Percentiles rank a stretch among this genome's conserved stretches.
Evolutionary conservation across 2,113 vertebrate species (phyloP).

Genomic region (Cacatua alba): DNA sequence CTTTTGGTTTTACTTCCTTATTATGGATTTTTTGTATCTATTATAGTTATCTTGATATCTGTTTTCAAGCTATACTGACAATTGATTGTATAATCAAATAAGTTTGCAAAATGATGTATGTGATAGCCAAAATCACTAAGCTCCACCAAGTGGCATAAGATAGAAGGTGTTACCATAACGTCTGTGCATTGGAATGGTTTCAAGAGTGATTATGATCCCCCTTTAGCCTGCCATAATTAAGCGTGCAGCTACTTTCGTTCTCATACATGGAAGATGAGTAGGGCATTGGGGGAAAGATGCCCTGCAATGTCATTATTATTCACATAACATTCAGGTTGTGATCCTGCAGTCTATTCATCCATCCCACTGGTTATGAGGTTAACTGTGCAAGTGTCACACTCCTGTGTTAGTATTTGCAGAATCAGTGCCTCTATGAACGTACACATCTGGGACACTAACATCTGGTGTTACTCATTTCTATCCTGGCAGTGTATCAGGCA

Average conservation of each 20-base stretch:
- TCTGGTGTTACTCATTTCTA: background rate
- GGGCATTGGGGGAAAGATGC: background rate
- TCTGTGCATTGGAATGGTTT: background rate
- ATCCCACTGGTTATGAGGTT: background rate
- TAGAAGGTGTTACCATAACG: background rate
- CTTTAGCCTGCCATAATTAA: background rate
- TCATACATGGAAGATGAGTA: background rate
- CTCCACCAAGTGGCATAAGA: conserved; percentile 65
- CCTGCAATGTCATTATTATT: background rate
- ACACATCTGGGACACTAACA: background rate
- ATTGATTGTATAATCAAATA: background rate
- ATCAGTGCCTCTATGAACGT: fast-evolving
- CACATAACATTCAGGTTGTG: background rate
- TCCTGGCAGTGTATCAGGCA: background rate
- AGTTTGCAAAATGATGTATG: background rate
- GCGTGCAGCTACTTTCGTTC: background rate
- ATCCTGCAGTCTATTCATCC: background rate
- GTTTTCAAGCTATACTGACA: background rate
- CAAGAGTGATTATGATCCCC: background rate
- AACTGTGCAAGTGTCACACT: background rate
- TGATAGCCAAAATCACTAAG: conserved; percentile 49
- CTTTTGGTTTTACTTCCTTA: background rate
- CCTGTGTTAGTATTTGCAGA: background rate
- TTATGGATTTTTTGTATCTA: background rate
- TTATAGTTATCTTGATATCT: background rate